phyloP scores from a whole-genome alignment of 2,888 invertebrate genomes.

The Lasioglossum leucozonium region DNA sequence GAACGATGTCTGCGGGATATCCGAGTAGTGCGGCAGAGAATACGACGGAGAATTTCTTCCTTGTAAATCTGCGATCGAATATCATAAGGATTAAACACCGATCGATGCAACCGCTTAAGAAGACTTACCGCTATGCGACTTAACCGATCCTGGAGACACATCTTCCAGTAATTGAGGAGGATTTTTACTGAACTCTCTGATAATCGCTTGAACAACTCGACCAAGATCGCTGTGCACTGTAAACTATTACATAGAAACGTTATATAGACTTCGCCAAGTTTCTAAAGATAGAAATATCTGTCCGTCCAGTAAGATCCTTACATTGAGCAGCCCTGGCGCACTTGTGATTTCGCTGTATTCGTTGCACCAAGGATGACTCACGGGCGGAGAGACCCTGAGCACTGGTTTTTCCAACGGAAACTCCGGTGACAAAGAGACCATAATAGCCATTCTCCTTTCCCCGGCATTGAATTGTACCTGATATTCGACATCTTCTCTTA shows the following conservation, averaged over 20 bases:
- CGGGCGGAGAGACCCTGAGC: slow-evolving; percentile 88
- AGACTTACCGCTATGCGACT: slow-evolving; percentile 78
- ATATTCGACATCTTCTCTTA: slow-evolving; percentile 90
- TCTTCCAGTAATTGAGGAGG: slow-evolving; percentile 86
- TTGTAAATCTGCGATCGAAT: slow-evolving; percentile 76
- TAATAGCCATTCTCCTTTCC: slow-evolving; percentile 88
- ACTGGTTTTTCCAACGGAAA: slow-evolving; percentile 92
- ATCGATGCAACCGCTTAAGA: neutral
- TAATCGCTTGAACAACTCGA: slow-evolving; percentile 92
- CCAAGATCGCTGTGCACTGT: slow-evolving; percentile 92
- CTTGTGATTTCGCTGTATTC: slow-evolving; percentile 89
- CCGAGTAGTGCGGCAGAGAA: slow-evolving; percentile 77
- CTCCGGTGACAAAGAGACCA: slow-evolving; percentile 88
- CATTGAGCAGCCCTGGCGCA: slow-evolving; percentile 91
- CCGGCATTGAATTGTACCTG: slow-evolving; percentile 89
- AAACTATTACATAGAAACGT: slow-evolving; percentile 84
- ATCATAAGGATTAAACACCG: neutral
- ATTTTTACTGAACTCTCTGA: slow-evolving; percentile 90
- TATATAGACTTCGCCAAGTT: neutral
- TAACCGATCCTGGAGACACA: slow-evolving; percentile 74
- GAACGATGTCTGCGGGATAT: slow-evolving; percentile 78
- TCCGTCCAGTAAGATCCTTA: slow-evolving; percentile 79
- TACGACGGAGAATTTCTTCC: slow-evolving; percentile 81
- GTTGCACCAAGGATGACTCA: slow-evolving; percentile 91
- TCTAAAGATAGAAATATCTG: neutral